A percentile compares a stretch with the other conserved stretches of the same genome.
phyloP scores from a whole-genome alignment of 1,140 invertebrate genomes.

The Mylabris phalerata region DNA sequence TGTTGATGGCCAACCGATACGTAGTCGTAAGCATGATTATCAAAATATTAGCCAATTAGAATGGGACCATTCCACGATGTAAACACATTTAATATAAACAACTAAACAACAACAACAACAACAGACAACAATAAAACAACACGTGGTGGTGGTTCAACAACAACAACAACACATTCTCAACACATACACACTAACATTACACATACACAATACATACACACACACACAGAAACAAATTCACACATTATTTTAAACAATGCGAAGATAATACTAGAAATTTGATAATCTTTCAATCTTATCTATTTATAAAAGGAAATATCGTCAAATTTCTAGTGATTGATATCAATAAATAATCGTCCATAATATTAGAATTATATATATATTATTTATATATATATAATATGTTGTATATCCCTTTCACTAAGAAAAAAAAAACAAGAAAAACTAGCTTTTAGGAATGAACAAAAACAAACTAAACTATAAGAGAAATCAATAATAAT shows the following conservation, averaged over 20 bases:
- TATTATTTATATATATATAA: slow-evolving; percentile 6
- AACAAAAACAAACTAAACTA: too few relatives aligned
- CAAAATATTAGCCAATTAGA: slow-evolving; percentile 62
- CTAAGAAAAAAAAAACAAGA: slow-evolving; percentile 14
- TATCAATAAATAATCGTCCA: slow-evolving; percentile 41
- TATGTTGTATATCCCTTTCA: slow-evolving; percentile 33
- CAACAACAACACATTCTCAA: too few relatives aligned
- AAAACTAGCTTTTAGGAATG: too few relatives aligned
- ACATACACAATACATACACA: too few relatives aligned
- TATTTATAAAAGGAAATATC: too few relatives aligned
- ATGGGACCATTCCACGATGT: slow-evolving; percentile 65
- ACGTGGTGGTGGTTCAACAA: not conserved
- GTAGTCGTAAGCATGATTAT: slow-evolving; percentile 51
- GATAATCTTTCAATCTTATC: too few relatives aligned
- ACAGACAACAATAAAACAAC: not conserved
- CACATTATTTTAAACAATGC: too few relatives aligned
- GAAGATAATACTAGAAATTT: too few relatives aligned
- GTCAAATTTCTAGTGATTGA: slow-evolving; percentile 13
- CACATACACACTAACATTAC: too few relatives aligned
- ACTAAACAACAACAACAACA: not conserved
- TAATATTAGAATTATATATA: slow-evolving; percentile 39
- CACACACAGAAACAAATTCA: too few relatives aligned
- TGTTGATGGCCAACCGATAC: slow-evolving; percentile 55
- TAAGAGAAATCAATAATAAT: too few relatives aligned
- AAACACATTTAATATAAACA: slow-evolving; percentile 31